Evolutionary conservation across 2,888 invertebrate genomes (phyloP).

Genomic region (Papilio gigon): DNA sequence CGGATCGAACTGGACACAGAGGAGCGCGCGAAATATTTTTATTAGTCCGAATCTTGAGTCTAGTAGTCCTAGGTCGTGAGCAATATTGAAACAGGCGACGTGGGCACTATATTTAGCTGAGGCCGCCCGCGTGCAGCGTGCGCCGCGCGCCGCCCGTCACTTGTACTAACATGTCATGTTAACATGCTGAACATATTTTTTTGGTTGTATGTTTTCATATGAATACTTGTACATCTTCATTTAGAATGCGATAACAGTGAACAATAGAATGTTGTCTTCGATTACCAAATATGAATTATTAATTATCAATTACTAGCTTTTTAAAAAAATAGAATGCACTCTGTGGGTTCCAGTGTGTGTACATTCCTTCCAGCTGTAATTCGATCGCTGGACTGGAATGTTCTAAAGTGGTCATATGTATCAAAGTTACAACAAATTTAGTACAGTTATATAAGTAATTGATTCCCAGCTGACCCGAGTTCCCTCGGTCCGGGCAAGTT

Average conservation of each 20-base stretch:
- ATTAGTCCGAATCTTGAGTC: neutral
- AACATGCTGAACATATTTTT: neutral
- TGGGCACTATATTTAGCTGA: slow-evolving; percentile 28
- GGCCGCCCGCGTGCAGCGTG: neutral
- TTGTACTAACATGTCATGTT: neutral
- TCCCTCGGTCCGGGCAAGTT: neutral
- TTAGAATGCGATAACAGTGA: no score
- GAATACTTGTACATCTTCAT: no score
- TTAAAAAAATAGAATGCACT: no score
- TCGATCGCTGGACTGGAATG: no score
- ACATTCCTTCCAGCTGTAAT: no score
- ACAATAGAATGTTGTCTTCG: no score
- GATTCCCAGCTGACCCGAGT: slow-evolving; percentile 12
- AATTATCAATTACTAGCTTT: no score
- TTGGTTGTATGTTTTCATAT: neutral
- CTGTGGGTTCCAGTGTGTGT: no score
- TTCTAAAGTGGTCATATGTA: no score
- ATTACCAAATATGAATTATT: no score
- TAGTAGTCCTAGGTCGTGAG: slow-evolving; percentile 35
- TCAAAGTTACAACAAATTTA: neutral
- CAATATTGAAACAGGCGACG: slow-evolving; percentile 17
- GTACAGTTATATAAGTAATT: slow-evolving; percentile 12
- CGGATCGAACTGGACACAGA: slow-evolving; percentile 11
- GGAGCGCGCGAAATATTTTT: slow-evolving; percentile 5
- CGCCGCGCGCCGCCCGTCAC: neutral